Evolutionary conservation across 2,888 invertebrate genomes (phyloP).

Genomic region (Cheiracanthium punctorium): DNA sequence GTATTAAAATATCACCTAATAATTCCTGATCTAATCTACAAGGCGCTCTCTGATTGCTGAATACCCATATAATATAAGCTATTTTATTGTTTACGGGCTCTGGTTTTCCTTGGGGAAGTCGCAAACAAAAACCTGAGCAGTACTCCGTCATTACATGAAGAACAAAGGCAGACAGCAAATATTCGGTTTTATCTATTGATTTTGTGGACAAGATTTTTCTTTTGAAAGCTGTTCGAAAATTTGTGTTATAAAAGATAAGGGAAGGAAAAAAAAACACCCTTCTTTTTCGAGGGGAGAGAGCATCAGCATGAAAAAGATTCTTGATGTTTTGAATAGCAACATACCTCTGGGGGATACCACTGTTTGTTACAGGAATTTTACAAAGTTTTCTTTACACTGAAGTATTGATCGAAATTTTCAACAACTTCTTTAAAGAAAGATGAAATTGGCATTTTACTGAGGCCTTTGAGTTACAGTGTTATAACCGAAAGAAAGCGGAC

Average conservation of each 20-base stretch:
- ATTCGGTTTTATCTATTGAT: constrained; percentile 7
- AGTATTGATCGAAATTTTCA: no score
- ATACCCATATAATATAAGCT: no score
- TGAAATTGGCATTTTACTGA: no score
- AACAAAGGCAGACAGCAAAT: background rate
- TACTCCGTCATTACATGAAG: background rate
- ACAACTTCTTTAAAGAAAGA: no score
- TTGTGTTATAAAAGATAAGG: background rate
- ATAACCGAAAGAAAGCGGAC: no score
- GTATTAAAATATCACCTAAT: no score
- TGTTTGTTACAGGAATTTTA: constrained; percentile 22
- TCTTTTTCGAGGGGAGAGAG: background rate
- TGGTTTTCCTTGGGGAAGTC: background rate
- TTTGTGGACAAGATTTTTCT: background rate
- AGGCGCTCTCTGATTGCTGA: no score
- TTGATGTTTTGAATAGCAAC: background rate
- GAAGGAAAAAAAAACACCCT: background rate
- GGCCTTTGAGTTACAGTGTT: no score
- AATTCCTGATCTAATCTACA: no score
- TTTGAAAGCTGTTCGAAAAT: background rate
- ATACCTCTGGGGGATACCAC: background rate
- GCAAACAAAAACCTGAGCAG: background rate
- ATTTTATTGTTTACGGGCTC: no score
- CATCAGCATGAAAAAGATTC: constrained; percentile 1
- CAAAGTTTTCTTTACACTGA: background rate